Evolutionary conservation across 2,797 vertebrate genomes (phyloP), one percentile per base, ranked within the genome.

Genomic region (Crocidura indochinensis): DNA sequence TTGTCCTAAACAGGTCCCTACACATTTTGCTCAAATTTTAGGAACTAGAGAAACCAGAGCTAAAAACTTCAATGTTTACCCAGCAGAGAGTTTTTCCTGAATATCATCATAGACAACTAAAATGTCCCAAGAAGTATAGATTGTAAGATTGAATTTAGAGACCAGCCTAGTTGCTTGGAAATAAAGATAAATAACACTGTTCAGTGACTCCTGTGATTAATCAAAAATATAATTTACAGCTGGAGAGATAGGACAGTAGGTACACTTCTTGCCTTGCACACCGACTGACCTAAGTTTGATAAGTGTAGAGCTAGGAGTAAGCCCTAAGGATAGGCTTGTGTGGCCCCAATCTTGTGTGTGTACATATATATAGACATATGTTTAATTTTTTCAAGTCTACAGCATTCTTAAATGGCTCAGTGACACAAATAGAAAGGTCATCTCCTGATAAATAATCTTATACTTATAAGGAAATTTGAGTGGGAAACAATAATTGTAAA

Each of bases 81-180:
- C 15, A 86, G 53, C 26, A 90, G 44, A 84, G 10, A 27, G 10
- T n/a, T 10, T 82, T 31, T 51, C 22, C 49, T 62, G 7, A 10
- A 1, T 29, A 31, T 31, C 47, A 24, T 2, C 44, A 72, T n/a
- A 67, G 76, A 78, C 10, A 76, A 46, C 80, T 84, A 31, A 84
- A 75, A 31, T 75, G 44, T 72, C 77, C 60, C 65, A 90, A 74
- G n/a, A 69, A 88, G 38, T 49, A 51, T 60, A 72, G n/a, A 22
- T 83, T 88, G 29, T 78, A 75, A 53, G 86, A 85, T 85, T 94
- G 64, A 78, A 67, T 88, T 81, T 82, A 65, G 60, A 93, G 74
- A 88, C 80, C 53, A 26, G 8, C 53, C 78, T 94, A 93, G 91
- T 91, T 31, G 44, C 56, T 94, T 65, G 67, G 44, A 83, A 90